These are phyloP conservation scores for Oppia nitens DNA, from an alignment of 1,140 invertebrate genomes.

Conservation along the genomic window DNA sequence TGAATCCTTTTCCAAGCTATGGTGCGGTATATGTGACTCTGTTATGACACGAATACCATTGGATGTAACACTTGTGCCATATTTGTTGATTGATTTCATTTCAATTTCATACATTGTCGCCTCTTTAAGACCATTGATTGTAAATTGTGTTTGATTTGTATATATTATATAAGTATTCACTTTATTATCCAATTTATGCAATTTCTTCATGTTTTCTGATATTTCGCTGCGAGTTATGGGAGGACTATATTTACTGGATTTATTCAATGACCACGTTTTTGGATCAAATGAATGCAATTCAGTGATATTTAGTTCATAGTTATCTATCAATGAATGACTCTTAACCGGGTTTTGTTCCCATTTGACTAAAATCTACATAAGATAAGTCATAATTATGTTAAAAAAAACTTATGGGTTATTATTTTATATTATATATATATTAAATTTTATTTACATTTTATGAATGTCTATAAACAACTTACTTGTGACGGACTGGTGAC, in stretches of 20 bases:
- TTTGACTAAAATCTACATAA: constrained; percentile 1
- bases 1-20: background rate
- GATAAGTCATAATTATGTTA: background rate
- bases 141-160: constrained; percentile 32
- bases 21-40: constrained; percentile 35
- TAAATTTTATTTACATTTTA: constrained; percentile 5
- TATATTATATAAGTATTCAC: background rate
- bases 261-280: background rate
- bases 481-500: constrained; percentile 47
- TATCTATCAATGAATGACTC: constrained; percentile 30
- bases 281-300: constrained; percentile 22
- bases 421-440: constrained; percentile 2
- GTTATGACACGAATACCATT: constrained; percentile 48
- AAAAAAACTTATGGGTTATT: background rate
- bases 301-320: constrained; percentile 52
- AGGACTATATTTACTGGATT: background rate
- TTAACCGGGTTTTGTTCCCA: background rate
- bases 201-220: too few species aligned
- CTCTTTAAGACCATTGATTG: constrained; percentile 41
- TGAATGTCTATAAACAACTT: constrained; percentile 24
- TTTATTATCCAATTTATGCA: too few species aligned
- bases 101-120: constrained; percentile 62
- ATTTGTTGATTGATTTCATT: constrained; percentile 48
- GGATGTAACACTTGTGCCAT: constrained; percentile 53
- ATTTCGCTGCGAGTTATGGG: background rate